Conservation (phyloP, 2,113 vertebrate genomes). For the Pluvianellus socialis region DNA sequence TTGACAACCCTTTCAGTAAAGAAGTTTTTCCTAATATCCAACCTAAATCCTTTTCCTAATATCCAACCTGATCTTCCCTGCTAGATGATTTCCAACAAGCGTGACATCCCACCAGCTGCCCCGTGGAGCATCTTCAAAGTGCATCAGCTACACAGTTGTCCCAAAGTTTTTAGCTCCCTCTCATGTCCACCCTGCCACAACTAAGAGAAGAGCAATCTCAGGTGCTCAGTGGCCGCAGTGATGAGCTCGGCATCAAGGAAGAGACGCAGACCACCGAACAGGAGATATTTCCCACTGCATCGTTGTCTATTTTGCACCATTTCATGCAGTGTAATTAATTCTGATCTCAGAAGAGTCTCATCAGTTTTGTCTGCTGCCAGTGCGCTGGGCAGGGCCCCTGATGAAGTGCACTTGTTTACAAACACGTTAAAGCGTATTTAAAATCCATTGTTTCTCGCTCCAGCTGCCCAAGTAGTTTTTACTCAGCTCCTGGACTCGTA, state of each 20-base stretch:
- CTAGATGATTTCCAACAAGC: not conserved
- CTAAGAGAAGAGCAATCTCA: not conserved
- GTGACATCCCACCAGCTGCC: fast-evolving
- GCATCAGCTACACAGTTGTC: not conserved
- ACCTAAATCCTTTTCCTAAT: no score
- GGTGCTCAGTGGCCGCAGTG: not conserved
- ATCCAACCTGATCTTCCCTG: not conserved
- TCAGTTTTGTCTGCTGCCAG: not conserved
- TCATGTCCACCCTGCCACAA: not conserved
- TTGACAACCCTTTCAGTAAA: no score
- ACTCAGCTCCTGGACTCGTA: not conserved
- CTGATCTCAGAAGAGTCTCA: not conserved
- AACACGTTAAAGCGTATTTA: not conserved
- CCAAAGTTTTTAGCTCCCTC: fast-evolving
- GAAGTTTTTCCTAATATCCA: no score
- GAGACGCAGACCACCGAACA: fast-evolving
- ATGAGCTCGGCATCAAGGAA: fast-evolving
- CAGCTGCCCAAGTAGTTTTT: constrained; percentile 26
- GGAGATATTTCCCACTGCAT: not conserved
- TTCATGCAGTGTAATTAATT: not conserved
- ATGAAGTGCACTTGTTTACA: constrained; percentile 4
- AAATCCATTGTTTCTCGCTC: not conserved
- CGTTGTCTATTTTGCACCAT: not conserved
- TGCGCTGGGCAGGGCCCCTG: not conserved
- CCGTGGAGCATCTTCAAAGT: not conserved